Evolutionary conservation across 2,113 vertebrate genomes (phyloP), one percentile per base, ranked within the genome.

Genomic region (Peromyscus leucopus): DNA sequence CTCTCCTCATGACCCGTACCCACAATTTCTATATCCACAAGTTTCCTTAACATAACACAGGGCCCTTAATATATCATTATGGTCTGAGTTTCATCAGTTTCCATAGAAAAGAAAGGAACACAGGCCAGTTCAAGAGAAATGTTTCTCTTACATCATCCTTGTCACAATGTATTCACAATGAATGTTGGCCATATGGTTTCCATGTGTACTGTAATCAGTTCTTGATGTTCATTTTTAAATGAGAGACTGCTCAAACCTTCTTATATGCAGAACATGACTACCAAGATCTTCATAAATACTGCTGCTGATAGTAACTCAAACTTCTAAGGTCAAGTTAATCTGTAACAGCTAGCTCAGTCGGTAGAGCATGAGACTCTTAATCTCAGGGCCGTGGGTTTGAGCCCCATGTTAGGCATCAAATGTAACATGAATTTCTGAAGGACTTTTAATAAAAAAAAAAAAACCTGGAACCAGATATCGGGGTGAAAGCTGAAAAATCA

Each of bases 361-460:
- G 98, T 98, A 98, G 98, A 98, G 98, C 97, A 98, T 98, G 98
- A 98, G 98, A 98, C 98, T 98, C 98, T 98, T 98, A 98, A 98
- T 98, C 98, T 98, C 98, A 98, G 98, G 98, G 46, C 46, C 4
- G 46, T 48, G 46, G 46, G 46, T 48, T 48, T 48, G 46, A 48
- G 46, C 46, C 46, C 46, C 46, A 48, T 48, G 46, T 48, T 48
- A 48, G 46, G 6, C 46, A 48, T 48, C 46, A 48, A 48, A 48
- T 48, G 46, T 48, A 48, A 48, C 46, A 48, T 1, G 7, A 48
- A 48, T 48, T 48, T 48, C 46, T 48, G 46, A 48, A 48, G 46
- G 46, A 48, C 46, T 48, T 48, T 48, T 48, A 48, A 48, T 48
- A 48, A 48, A 48, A 48, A 48, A 48, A 7, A 48, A 48, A 48